Percentiles rank a stretch among this genome's conserved stretches.
Conservation (phyloP, 2,888 invertebrate genomes). For the Drosophila merina region DNA sequence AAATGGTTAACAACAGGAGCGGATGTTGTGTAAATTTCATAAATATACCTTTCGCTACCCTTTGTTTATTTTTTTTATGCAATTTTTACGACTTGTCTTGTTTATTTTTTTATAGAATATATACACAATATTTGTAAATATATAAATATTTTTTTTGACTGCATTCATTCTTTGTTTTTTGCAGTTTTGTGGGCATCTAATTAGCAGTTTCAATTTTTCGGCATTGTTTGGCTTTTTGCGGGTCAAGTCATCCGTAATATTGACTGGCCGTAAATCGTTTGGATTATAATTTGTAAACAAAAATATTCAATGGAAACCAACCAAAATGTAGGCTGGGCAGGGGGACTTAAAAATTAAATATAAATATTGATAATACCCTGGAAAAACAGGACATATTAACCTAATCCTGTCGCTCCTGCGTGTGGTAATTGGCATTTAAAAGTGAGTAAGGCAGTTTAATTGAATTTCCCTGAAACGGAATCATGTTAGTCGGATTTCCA, state of each 20-base stretch:
- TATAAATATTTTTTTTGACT: not conserved
- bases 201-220: constrained; percentile 40
- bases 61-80: constrained; percentile 8
- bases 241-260: constrained; percentile 26
- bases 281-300: constrained; percentile 32
- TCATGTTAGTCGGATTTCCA: not conserved
- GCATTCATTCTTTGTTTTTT: not conserved
- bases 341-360: constrained; percentile 6
- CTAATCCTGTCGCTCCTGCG: constrained; percentile 15
- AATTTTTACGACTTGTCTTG: constrained; percentile 11
- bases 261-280: constrained; percentile 27
- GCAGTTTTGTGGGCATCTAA: constrained; percentile 39
- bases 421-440: constrained; percentile 11
- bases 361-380: not conserved
- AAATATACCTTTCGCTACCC: constrained; percentile 61
- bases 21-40: constrained; percentile 77
- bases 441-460: constrained; percentile 16
- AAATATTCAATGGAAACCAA: not conserved
- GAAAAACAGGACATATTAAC: constrained; percentile 8
- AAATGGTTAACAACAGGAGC: constrained; percentile 74
- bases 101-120: no score
- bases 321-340: not conserved
- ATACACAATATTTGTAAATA: not conserved
- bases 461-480: constrained; percentile 1
- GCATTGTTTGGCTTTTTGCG: constrained; percentile 29